Evolutionary conservation across 1,140 invertebrate species (phyloP).

Genomic region (Zaprionus lachaisei): DNA sequence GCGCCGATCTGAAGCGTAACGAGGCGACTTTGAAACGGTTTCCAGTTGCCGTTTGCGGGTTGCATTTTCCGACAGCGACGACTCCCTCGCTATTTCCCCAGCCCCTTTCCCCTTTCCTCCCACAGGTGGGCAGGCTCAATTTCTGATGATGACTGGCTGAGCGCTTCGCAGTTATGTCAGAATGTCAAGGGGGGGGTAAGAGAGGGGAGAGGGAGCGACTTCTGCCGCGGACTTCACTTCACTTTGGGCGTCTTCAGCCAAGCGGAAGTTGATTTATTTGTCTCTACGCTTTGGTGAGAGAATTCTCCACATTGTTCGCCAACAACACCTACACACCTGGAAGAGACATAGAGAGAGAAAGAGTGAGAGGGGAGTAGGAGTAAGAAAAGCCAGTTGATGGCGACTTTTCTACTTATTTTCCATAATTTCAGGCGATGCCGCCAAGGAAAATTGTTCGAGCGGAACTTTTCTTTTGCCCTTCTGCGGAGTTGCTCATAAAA

Average conservation of each 20-base stretch:
- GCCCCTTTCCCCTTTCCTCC: not conserved
- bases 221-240: slow-evolving; percentile 39
- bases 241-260: slow-evolving; percentile 45
- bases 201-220: slow-evolving; percentile 12
- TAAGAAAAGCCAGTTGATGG: slow-evolving; percentile 30
- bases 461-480: slow-evolving; percentile 53
- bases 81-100: slow-evolving; percentile 10
- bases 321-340: slow-evolving; percentile 51
- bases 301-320: slow-evolving; percentile 70
- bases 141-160: slow-evolving; percentile 66
- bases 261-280: slow-evolving; percentile 81
- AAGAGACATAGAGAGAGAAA: not conserved
- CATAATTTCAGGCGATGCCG: slow-evolving; percentile 49
- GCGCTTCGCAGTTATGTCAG: slow-evolving; percentile 73
- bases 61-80: not conserved
- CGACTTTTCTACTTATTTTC: slow-evolving; percentile 24
- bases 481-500: slow-evolving; percentile 57
- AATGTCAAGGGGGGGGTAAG: not conserved
- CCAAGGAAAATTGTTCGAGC: slow-evolving; percentile 72
- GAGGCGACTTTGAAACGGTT: slow-evolving; percentile 65
- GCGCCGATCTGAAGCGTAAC: slow-evolving; percentile 71
- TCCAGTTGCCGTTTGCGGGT: slow-evolving; percentile 33
- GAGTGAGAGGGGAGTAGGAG: not conserved
- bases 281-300: slow-evolving; percentile 59
- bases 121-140: slow-evolving; percentile 67